Evolutionary conservation across 2,797 vertebrate species (phyloP), one percentile per base, ranked within the genome.

Genomic region (Thalassophryne amazonica): DNA sequence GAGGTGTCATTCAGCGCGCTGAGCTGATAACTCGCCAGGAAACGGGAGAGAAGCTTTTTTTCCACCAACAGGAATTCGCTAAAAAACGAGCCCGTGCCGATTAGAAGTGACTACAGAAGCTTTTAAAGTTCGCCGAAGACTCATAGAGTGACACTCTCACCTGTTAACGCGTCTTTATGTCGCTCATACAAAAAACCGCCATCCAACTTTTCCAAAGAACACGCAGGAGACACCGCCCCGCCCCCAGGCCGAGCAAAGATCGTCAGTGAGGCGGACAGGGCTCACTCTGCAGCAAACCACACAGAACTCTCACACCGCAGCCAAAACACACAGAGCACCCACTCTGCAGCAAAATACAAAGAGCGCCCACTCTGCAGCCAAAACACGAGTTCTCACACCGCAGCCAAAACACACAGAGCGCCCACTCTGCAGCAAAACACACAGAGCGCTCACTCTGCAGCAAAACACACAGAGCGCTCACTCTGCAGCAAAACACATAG

Each of bases 191-290:
- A 2, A 23, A 66, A 64, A 19, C 22, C 39, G 33, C 62, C 64
- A 61, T 57, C 35, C 17, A 71, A 73, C 64, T 80, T 86, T 60
- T 14, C 35, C 36, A 38, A 78, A 47, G 22, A 22, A 20, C 63
- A 24, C 31, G 19, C 63, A 24, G 31, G 19, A 43, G 35, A 42
- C 31, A 29, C 46, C 21, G 81, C 78, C 78, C 66, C 78, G 73
- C 79, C 81, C 45, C 3, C 45, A 43, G 36, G 70, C 23, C 32
- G 41, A 0, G 0, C 1, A 0, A 32, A 81, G 81, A 76, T 62
- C 7, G 51, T 55, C n/a, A n/a, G n/a, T n/a, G n/a, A n/a, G n/a
- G n/a, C n/a, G n/a, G n/a, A n/a, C n/a, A n/a, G n/a, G n/a, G n/a
- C n/a, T n/a, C n/a, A n/a, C n/a, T n/a, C n/a, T n/a, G n/a, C n/a